phyloP scores from a whole-genome alignment of 1,140 invertebrate species.

The Aricia agestis region DNA sequence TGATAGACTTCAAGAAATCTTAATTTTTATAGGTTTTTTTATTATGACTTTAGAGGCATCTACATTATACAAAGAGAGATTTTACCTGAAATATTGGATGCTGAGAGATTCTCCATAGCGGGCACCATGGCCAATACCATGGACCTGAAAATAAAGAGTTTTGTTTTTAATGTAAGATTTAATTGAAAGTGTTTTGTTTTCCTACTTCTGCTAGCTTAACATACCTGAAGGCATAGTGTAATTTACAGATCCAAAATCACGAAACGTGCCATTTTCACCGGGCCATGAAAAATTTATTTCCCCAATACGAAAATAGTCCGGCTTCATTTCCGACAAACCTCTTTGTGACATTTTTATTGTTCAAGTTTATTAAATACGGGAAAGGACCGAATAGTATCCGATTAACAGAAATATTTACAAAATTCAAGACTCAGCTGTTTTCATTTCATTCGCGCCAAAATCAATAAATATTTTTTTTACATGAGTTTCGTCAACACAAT shows the following conservation, averaged over 20 bases:
- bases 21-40: no score
- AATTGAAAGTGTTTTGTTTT: not conserved
- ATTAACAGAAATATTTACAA: slow-evolving; percentile 4
- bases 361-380: no score
- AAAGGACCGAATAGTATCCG: no score
- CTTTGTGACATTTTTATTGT: slow-evolving; percentile 44
- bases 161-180: not conserved
- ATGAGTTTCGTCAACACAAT: not conserved
- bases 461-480: slow-evolving; percentile 55
- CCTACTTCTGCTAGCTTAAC: slow-evolving; percentile 6
- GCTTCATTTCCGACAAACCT: slow-evolving; percentile 46
- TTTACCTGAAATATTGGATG: slow-evolving; percentile 80
- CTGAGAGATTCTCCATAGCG: slow-evolving; percentile 81
- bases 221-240: slow-evolving; percentile 68
- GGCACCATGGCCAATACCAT: slow-evolving; percentile 81
- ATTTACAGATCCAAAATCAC: slow-evolving; percentile 62
- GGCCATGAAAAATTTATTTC: slow-evolving; percentile 71
- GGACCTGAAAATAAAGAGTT: slow-evolving; percentile 55
- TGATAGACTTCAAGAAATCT: no score
- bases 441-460: slow-evolving; percentile 57
- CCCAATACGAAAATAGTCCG: slow-evolving; percentile 60
- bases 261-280: slow-evolving; percentile 64
- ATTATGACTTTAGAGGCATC: no score
- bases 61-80: no score
- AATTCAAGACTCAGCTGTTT: slow-evolving; percentile 14